Conservation (phyloP, 2,113 vertebrate species). For the Oncorhynchus mykiss region DNA sequence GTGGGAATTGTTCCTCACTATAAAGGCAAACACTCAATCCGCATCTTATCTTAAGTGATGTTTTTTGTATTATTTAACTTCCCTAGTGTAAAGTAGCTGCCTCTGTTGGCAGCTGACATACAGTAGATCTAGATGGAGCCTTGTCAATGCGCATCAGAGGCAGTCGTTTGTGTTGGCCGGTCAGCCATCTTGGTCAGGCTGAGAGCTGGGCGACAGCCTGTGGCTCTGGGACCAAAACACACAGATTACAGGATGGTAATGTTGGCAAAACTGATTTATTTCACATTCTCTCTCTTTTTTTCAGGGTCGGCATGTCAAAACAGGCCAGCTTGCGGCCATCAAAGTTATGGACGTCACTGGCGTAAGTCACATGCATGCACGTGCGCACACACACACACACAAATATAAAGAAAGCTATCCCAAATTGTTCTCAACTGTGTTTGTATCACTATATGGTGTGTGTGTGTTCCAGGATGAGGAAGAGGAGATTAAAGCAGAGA, state of each 20-base stretch:
- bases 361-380: conserved; percentile 73
- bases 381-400: conserved; percentile 10
- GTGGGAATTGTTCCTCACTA: neutral
- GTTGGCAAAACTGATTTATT: conserved; percentile 3
- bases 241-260: neutral
- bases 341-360: conserved; percentile 99
- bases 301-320: conserved; percentile 98
- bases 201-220: neutral
- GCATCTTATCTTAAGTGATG: neutral
- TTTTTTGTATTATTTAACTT: neutral
- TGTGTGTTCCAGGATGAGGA: conserved; percentile 87
- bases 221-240: neutral
- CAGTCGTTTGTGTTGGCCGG: no score
- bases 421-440: neutral
- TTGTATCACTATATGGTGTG: neutral
- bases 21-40: neutral
- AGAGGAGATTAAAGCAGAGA: conserved; percentile 99
- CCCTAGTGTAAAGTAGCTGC: no score
- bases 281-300: conserved; percentile 30
- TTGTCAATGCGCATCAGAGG: neutral
- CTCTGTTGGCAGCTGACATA: no score
- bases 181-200: neutral
- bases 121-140: neutral
- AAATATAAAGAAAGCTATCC: neutral
- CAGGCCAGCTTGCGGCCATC: conserved; percentile 96